These are phyloP conservation scores for Peromyscus nudipes DNA, from an alignment of 2,797 vertebrate genomes.

Conservation along the genomic window DNA sequence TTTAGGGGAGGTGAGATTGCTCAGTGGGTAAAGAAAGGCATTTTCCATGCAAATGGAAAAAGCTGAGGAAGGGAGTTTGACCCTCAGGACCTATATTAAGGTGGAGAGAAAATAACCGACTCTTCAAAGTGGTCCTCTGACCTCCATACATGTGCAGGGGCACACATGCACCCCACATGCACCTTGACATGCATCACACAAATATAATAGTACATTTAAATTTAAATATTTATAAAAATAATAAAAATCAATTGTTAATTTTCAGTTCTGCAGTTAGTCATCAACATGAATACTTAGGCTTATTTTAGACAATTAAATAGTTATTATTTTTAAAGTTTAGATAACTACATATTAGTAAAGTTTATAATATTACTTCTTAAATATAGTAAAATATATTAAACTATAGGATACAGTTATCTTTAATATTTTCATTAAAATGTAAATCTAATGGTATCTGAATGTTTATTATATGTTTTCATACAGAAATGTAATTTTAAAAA, in stretches of 20 bases:
- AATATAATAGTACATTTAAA: not conserved
- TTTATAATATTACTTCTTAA: not conserved
- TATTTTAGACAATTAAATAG: not conserved
- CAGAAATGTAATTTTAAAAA: not conserved
- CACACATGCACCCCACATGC: not conserved
- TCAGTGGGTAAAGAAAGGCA: not conserved
- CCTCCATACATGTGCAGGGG: not conserved
- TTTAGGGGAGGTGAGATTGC: not conserved
- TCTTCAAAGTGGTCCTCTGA: not conserved
- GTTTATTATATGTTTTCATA: not conserved
- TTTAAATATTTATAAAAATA: not conserved
- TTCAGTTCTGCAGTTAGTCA: not conserved
- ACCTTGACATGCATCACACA: not conserved
- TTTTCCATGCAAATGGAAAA: not conserved
- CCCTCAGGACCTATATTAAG: not conserved
- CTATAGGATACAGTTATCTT: not conserved
- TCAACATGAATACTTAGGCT: not conserved
- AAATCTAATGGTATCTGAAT: slow-evolving; percentile 10
- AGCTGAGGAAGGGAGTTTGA: not conserved
- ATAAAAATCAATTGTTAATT: not conserved
- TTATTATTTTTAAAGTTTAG: not conserved
- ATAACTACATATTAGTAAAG: not conserved
- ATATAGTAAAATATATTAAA: not conserved
- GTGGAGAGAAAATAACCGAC: not conserved
- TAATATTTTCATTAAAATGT: slow-evolving; percentile 27